A percentile compares a stretch with the other conserved stretches of the same genome.
These are phyloP conservation scores for Pegoplata infirma DNA, from an alignment of 2,888 invertebrate species.

Conservation along the genomic window DNA sequence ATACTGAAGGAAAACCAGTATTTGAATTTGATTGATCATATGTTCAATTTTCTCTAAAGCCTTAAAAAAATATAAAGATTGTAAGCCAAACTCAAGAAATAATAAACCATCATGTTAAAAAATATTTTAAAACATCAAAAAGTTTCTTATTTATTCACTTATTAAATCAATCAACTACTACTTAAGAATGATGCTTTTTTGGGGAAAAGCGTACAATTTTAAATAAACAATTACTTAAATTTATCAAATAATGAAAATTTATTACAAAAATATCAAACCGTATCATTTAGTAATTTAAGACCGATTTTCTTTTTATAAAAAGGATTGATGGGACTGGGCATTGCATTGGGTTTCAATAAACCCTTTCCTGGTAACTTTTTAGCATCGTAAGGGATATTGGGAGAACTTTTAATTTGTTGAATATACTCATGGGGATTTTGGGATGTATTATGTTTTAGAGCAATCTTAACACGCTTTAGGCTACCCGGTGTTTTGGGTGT, in stretches of 20 bases:
- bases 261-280: constrained; percentile 67
- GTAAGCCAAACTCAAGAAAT: constrained; percentile 26
- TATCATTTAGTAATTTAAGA: constrained; percentile 69
- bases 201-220: constrained; percentile 26
- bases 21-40: constrained; percentile 76
- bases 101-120: constrained; percentile 42
- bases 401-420: constrained; percentile 84
- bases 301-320: constrained; percentile 82
- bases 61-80: constrained; percentile 8
- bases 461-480: constrained; percentile 85
- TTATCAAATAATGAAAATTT: constrained; percentile 37
- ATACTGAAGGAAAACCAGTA: constrained; percentile 82
- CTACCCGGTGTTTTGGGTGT: constrained; percentile 59
- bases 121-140: constrained; percentile 30
- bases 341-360: constrained; percentile 84
- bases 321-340: constrained; percentile 87
- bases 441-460: constrained; percentile 83
- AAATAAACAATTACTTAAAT: constrained; percentile 47
- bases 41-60: constrained; percentile 1
- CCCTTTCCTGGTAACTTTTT: constrained; percentile 84
- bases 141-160: constrained; percentile 21
- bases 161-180: constrained; percentile 4
- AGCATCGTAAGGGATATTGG: constrained; percentile 87
- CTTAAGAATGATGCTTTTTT: constrained; percentile 3
- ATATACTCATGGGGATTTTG: constrained; percentile 87